Evolutionary conservation across 2,113 vertebrate genomes (phyloP).

Genomic region (Gavia stellata): DNA sequence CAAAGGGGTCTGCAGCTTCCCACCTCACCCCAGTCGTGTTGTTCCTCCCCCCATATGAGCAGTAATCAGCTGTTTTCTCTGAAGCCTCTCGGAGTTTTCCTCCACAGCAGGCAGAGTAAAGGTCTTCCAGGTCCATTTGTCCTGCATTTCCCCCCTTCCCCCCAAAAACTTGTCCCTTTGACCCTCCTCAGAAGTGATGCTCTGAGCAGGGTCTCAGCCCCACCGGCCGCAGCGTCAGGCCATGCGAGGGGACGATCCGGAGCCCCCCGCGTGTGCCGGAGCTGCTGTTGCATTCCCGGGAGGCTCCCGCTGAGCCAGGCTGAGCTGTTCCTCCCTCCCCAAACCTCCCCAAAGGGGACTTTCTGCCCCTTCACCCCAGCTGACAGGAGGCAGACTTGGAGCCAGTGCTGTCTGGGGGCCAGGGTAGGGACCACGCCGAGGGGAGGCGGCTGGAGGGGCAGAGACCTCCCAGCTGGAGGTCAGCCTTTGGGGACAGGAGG

Average conservation of each 20-base stretch:
- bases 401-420: background rate
- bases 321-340: background rate
- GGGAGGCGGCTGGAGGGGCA: background rate
- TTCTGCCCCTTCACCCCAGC: background rate
- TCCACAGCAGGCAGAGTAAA: background rate
- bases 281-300: background rate
- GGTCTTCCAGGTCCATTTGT: background rate
- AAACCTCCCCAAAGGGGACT: background rate
- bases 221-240: background rate
- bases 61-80: background rate
- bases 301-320: background rate
- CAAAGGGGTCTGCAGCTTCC: background rate
- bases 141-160: background rate
- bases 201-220: background rate
- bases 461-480: background rate
- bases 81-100: background rate
- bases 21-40: background rate
- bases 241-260: rapidly evolving
- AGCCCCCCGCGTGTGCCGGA: rapidly evolving
- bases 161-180: background rate
- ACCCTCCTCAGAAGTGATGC: background rate
- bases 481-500: background rate
- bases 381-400: background rate
- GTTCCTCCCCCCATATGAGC: rapidly evolving
- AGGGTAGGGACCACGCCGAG: background rate